Evolutionary conservation across 2,113 vertebrate genomes (phyloP), one percentile per base, ranked within the genome.

Genomic region (Raja brachyura): DNA sequence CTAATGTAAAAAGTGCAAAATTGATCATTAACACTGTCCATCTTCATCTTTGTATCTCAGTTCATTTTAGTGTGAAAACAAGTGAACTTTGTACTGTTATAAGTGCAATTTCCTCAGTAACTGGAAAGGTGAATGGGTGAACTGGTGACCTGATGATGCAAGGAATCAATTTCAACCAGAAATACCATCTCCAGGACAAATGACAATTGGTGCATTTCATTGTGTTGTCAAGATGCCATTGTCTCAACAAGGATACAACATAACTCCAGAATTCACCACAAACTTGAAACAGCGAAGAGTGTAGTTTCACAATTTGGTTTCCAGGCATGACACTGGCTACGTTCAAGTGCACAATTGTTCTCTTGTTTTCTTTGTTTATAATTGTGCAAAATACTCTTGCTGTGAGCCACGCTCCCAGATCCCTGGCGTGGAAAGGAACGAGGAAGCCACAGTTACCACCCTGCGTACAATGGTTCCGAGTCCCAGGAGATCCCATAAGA

Each of bases 391-490:
- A 3, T 20, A 78, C 20, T 56, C 18, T 25, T 70, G 63, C 54
- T 25, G 33, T 63, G 93, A 78, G 56, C 28, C 31, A 6, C 33
- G 18, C 18, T 59, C 74, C 93, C 88, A 93, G 28, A 88, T 31
- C 93, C 73, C 33, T 74, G 59, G 48, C 56, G 76, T 54, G 68
- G 76, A 83, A 92, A 79, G 79, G 59, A 77, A 74, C 59, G 5
- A 68, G 54, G 5, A 25, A 16, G 61, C 39, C 79, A n/a, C 7
- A 59, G 4, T 97, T 96, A 98, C 98, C 98, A 98, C 79, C 98
- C 98, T 0, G 98, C 97, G 11, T 98, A 98, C 20, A 98, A 96
- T 0, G 97, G 97, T 92, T 98, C 97, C 4, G 95, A 96, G 63
- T 97, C 97, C 85, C 97, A 96, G 0, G 94, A 96, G 6, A 97